Evolutionary conservation across 2,113 vertebrate genomes (phyloP), one percentile per base, ranked within the genome.

Genomic region (Phycodurus eques): DNA sequence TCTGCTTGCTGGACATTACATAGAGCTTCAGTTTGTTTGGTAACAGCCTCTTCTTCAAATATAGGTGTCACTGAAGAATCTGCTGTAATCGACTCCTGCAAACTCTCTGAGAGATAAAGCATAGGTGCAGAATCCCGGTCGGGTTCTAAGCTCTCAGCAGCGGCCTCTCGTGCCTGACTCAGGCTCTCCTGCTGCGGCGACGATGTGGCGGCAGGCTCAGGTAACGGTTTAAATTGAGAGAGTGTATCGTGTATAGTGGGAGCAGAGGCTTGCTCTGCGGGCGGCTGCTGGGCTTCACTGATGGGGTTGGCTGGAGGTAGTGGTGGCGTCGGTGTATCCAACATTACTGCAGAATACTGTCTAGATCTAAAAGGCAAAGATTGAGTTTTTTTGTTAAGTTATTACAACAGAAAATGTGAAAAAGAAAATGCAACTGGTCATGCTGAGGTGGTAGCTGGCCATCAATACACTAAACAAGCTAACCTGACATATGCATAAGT

Each of bases 261-360:
- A 73, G 72, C 68, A 19, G 83, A 75, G 17, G 85, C 81, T 39
- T 75, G 85, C 59, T 88, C 79, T 35, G 76, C 27, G 12, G 75
- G 11, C 0, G 71, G 62, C 31, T 80, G 77, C 31, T 77, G 67
- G 22, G 71, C 1, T 1, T 83, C 75, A 22, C 68, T 67, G 22
- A 64, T 17, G 11, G 89, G 74, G 31, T 73, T 75, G 46, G 47
- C 68, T 42, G 81, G 67, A 22, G 75, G 59, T 43, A 73, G 15
- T n/a, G 79, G 43, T n/a, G 77, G 60, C 22, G 63, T 4, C 15
- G 85, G 72, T 1, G 87, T 88, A 69, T 93, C 92, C 70, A 84
- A 67, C 69, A 92, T 88, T 64, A 83, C 44, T 0, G 87, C 76
- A 22, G 95, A 94, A 81, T 98, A 98, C 66, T 93, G 95, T 71